Evolutionary conservation across 2,113 vertebrate species (phyloP).

Genomic region (Hydropotes inermis): DNA sequence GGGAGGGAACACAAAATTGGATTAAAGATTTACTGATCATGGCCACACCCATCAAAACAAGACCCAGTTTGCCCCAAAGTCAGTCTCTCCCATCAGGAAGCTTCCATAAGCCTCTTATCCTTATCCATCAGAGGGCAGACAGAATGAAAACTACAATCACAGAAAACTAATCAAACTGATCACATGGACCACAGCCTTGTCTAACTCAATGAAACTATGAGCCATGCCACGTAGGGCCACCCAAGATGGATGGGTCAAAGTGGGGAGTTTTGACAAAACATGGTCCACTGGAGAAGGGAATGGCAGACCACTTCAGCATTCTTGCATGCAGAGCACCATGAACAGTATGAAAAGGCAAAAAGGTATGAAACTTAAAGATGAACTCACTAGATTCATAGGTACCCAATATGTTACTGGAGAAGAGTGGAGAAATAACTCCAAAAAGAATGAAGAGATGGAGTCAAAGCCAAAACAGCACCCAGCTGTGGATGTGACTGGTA

Average conservation of each 20-base stretch:
- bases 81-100: background rate
- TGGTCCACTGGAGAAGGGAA: background rate
- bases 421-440: background rate
- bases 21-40: background rate
- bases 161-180: background rate
- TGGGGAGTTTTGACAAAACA: background rate
- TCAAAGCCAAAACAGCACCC: background rate
- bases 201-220: background rate
- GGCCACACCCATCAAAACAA: background rate
- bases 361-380: background rate
- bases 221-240: rapidly evolving
- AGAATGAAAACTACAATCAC: background rate
- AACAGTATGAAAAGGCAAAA: background rate
- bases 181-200: background rate
- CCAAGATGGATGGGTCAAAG: background rate
- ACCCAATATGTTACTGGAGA: background rate
- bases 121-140: background rate
- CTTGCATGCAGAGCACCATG: background rate
- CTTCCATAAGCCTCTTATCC: background rate
- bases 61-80: background rate
- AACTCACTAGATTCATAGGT: background rate
- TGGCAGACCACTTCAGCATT: background rate
- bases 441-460: background rate
- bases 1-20: background rate
- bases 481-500: background rate